Evolutionary conservation across 2,797 vertebrate genomes (phyloP), one percentile per base, ranked within the genome.

Genomic region (Argentina silus): DNA sequence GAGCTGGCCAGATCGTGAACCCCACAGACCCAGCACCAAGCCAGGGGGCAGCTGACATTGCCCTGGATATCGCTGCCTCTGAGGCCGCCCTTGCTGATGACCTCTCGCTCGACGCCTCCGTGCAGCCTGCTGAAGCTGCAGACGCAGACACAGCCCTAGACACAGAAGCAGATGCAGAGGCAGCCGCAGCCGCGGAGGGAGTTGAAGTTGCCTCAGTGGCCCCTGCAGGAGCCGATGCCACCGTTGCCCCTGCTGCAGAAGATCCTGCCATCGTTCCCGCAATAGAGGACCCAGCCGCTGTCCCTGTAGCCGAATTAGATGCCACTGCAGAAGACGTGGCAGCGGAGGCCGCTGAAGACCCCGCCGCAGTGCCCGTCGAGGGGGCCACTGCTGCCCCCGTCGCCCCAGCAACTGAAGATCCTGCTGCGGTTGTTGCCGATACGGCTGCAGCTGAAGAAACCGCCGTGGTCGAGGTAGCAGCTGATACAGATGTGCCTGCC

Each of bases 61-160:
- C 83, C 53, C 50, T 87, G 51, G 86, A 85, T n/a, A 77, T 85
- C 59, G 74, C 89, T 27, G 78, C 81, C 17, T 81, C 82, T 50
- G 91, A 87, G 0, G 50, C 80, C 17, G 81, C 76, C 19, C 72
- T 75, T 3, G 36, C 61, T 8, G 65, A 69, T 7, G 53, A 56
- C 53, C 53, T 56, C 53, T 19, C 53, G n/a, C 23, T 66, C 67
- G 68, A 21, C 21, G 60, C 67, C 44, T 67, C 74, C 15, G 53
- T 56, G 43, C 8, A 79, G 59, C 62, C 67, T 0, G 72, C 55
- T 9, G 70, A 23, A 48, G 85, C 42, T 6, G 17, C n/a, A 15
- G 27, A 8, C 27, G 6, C 0, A 62, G 67, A 9, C 0, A 9
- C 53, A 21, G 44, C 71, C 51, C 10, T 79, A 62, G 86, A 63